Evolutionary conservation across 1,140 invertebrate species (phyloP).

Genomic region (Lerema accius): DNA sequence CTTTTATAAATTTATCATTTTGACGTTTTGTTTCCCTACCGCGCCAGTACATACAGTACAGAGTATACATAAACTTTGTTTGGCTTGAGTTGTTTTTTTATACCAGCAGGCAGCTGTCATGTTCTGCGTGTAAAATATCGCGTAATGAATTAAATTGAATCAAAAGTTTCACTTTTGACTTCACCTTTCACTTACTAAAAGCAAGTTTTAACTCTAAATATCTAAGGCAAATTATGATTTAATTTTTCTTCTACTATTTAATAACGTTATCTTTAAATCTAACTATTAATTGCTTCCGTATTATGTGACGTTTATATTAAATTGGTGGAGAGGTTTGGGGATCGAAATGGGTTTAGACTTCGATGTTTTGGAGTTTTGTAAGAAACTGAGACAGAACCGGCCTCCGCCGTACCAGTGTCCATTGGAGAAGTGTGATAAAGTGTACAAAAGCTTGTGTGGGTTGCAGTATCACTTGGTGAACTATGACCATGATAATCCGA

Average conservation of each 20-base stretch:
- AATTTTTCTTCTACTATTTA: not conserved
- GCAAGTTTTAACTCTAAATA: conserved; percentile 28
- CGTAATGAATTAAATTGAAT: conserved; percentile 10
- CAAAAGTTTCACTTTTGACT: conserved; percentile 41
- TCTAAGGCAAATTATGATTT: too few species aligned
- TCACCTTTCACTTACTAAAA: conserved; percentile 45
- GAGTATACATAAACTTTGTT: too few species aligned
- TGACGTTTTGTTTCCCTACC: too few species aligned
- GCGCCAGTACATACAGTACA: too few species aligned
- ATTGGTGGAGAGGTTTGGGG: conserved; percentile 13
- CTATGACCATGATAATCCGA: conserved; percentile 90
- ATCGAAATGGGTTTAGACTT: conserved; percentile 89
- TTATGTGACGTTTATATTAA: conserved; percentile 3
- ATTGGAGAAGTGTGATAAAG: conserved; percentile 90
- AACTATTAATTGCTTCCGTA: not conserved
- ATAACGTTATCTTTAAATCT: not conserved
- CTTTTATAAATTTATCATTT: too few species aligned
- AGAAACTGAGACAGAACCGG: conserved; percentile 90
- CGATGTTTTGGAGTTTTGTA: conserved; percentile 92
- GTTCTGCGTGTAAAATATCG: conserved; percentile 19
- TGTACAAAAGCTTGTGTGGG: conserved; percentile 93
- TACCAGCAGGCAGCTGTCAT: too few species aligned
- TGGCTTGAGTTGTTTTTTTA: too few species aligned
- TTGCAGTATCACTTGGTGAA: conserved; percentile 93
- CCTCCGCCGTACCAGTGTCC: conserved; percentile 94